phyloP scores from a whole-genome alignment of 2,797 vertebrate species.

The Phoxinus dragarum region DNA sequence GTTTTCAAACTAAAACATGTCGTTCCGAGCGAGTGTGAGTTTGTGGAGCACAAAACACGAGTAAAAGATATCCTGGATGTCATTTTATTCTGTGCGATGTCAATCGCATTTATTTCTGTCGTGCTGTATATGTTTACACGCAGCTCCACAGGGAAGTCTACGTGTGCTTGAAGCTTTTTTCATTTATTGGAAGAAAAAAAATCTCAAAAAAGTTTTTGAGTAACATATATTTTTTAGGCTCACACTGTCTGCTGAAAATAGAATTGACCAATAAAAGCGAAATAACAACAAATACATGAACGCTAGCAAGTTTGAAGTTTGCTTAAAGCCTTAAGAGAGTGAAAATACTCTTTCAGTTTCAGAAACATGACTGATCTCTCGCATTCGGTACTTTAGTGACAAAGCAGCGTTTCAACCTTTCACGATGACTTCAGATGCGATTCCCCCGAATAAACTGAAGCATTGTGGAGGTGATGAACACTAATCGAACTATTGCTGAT shows the following conservation, averaged over 20 bases:
- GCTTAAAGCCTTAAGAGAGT: neutral
- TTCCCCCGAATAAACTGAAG: neutral
- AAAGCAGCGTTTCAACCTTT: conserved; percentile 6
- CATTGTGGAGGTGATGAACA: neutral
- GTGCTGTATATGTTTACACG: no score
- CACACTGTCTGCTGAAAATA: conserved; percentile 66
- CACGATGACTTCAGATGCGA: neutral
- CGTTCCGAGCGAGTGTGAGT: neutral
- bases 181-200: no score
- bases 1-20: neutral
- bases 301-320: conserved; percentile 57
- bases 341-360: neutral
- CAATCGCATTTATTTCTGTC: rapidly evolving
- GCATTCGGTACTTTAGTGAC: conserved; percentile 6
- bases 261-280: conserved; percentile 60
- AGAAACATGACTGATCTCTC: neutral
- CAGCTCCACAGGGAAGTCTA: no score
- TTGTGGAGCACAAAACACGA: no score
- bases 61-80: no score
- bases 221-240: conserved; percentile 54
- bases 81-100: no score
- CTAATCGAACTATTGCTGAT: conserved; percentile 8
- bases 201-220: conserved; percentile 66
- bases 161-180: no score
- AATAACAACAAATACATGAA: conserved; percentile 53